phyloP scores from a whole-genome alignment of 1,140 invertebrate genomes.

The Kradibia gibbosae region DNA sequence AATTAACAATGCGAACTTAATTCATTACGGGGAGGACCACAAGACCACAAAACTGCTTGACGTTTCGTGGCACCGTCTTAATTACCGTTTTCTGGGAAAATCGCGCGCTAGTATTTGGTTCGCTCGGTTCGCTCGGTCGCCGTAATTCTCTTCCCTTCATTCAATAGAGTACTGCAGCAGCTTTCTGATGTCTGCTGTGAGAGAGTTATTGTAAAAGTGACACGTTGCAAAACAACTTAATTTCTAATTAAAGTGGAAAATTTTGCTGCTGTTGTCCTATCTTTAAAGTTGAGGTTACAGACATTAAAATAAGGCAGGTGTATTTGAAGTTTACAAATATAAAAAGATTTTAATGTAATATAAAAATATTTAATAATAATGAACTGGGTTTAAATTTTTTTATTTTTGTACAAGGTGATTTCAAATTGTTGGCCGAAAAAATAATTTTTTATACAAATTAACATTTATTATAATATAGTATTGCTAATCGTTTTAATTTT shows the following conservation, averaged over 20 bases:
- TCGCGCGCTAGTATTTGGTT: conserved; percentile 9
- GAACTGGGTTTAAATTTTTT: no score
- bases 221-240: conserved; percentile 47
- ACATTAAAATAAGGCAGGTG: neutral
- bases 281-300: neutral
- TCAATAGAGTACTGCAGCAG: conserved; percentile 4
- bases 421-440: no score
- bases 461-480: no score
- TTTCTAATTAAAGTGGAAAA: conserved; percentile 33
- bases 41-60: conserved; percentile 60
- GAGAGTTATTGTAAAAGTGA: conserved; percentile 36
- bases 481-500: no score
- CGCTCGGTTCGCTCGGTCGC: neutral
- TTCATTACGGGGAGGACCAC: conserved; percentile 61
- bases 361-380: no score
- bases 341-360: neutral
- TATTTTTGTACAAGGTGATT: no score
- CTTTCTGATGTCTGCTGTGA: conserved; percentile 22
- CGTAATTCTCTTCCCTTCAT: neutral
- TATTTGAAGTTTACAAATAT: neutral
- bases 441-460: no score
- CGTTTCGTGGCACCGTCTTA: conserved; percentile 56
- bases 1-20: conserved; percentile 67
- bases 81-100: conserved; percentile 55
- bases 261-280: neutral